phyloP scores from a whole-genome alignment of 2,113 vertebrate species.

The Microcebus ravelobensis region DNA sequence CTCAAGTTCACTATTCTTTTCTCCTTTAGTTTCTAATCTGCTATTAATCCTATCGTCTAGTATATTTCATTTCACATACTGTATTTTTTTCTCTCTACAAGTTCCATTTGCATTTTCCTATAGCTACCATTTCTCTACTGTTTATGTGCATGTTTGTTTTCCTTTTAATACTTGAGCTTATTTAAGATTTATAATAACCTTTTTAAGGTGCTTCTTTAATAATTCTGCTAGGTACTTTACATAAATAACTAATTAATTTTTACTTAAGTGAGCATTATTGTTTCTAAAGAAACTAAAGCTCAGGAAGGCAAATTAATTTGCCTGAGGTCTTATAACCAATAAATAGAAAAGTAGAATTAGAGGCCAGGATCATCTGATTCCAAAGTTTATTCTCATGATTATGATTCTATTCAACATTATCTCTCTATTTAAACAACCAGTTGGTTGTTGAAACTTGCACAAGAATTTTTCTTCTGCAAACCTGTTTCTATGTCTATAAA shows the following conservation, averaged over 20 bases:
- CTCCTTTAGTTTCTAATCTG: background rate
- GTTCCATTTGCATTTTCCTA: background rate
- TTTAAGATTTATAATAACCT: background rate
- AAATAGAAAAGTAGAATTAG: background rate
- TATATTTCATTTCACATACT: background rate
- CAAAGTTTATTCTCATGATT: background rate
- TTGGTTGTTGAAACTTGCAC: background rate
- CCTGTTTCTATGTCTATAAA: slow-evolving; percentile 2
- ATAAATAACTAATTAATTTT: slow-evolving; percentile 13
- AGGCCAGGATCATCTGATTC: background rate
- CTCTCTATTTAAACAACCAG: background rate
- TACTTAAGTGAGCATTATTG: background rate
- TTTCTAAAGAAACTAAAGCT: background rate
- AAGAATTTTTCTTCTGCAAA: background rate
- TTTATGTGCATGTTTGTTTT: background rate
- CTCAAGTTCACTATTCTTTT: background rate
- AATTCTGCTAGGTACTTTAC: background rate
- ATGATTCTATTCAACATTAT: background rate
- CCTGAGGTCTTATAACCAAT: background rate
- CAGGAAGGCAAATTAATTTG: background rate
- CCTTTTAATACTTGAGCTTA: background rate
- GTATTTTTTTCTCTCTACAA: background rate
- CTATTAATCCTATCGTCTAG: background rate
- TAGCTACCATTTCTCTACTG: background rate
- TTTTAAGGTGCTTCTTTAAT: background rate